Base-by-base conservation (phyloP, 2,888 invertebrate species). In the Mythimna loreyi region DNA sequence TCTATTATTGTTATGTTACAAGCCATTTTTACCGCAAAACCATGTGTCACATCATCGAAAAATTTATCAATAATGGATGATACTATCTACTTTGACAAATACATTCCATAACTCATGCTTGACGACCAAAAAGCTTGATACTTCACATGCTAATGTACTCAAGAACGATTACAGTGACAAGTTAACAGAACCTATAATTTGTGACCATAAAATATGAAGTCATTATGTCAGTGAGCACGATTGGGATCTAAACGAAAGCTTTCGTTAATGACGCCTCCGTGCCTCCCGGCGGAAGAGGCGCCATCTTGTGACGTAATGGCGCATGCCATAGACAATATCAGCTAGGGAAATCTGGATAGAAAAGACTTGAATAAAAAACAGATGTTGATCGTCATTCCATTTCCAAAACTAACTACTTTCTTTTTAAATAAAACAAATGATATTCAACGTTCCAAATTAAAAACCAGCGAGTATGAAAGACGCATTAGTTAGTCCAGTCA, bases 281-380 rank as follows among this genome's bases (percentile, higher is more conserved):
- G 91, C 89, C 83, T 89, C 88, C 88, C 87, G 86, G 75, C 49
- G 82, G 84, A 85, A 83, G 78, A 73, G 72, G 70, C 78, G 81
- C 78, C 80, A 76, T 78, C 80, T 84, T 79, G 74, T 88, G 85
- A 86, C 82, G 82, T 79, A 90, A 89, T 47, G 11, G 50, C 25
- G 52, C 71, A 67, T 79, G 70, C 75, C 81, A 67, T 67, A 55
- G 33, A 69, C 74, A 78, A 59, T 75, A 65, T 57, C 55, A 49
- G 43, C 23, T 49, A 66, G 75, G 53, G 66, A 77, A 72, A 84
- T 72, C 74, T 53, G 4, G 7, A 36, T 33, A 28, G n/a, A 45
- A 3, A 45, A n/a, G 61, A 19, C 23, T 36, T 21, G 0, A 11
- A 8, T 19, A 23, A 43, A 30, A 1, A 53, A 11, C 19, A 53